Evolutionary conservation across 2,113 vertebrate species (phyloP), one percentile per base, ranked within the genome.

Genomic region (Macrotis lagotis): DNA sequence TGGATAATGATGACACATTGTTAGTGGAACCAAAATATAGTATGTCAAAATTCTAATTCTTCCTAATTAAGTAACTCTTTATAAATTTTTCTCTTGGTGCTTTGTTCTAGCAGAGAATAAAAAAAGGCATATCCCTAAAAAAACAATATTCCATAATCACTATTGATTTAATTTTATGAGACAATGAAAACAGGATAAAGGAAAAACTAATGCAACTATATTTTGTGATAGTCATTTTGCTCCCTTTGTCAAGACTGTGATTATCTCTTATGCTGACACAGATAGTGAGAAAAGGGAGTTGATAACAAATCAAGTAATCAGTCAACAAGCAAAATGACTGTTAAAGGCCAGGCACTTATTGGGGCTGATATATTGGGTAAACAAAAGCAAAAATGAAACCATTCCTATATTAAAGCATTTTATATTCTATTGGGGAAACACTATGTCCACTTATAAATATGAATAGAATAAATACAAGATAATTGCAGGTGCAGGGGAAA

Each of bases 91-190:
- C 53, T 66, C 83, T 31, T 74, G 25, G 51, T 28, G 52, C 52
- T 96, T 94, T 96, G 88, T 90, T 91, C 48, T 92, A 88, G 26
- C 91, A 94, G 1, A 92, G 26, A 93, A 25, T 10, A 37, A 93
- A 95, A 92, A 50, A n/a, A 59, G 94, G 12, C 74, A 93, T 92
- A 94, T 59, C 89, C 49, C 92, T 74, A 74, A 95, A 91, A 94
- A 93, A 93, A 92, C 90, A 96, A 3, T 1, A 19, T 94, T 51
- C 37, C 50, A 95, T 96, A 83, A 83, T 83, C 66, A 83, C 19
- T 24, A 22, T 83, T 83, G n/a, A 6, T 83, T 83, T 74, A 74
- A n/a, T 74, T 83, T 44, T 83, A 22, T 83, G 19, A 44, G 7
- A 83, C 24, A 83, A 83, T 24, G n/a, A 44, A 44, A 83, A 83